Evolutionary conservation across 1,140 invertebrate species (phyloP).

Genomic region (Danaus plexippus): DNA sequence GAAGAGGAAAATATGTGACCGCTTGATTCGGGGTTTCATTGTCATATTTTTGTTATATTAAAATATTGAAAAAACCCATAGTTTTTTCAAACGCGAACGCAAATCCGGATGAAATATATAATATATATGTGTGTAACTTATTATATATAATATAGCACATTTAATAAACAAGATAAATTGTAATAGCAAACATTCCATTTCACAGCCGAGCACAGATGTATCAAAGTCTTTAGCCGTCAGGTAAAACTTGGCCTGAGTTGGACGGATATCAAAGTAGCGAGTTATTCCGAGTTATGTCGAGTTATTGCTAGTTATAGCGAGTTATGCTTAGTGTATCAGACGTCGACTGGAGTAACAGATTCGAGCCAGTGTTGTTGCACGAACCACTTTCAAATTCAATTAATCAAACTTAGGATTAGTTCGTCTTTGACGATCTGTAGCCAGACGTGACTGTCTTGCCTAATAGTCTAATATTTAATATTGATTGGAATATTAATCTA

Average conservation of each 20-base stretch:
- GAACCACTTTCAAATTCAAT: conserved; percentile 62
- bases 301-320: conserved; percentile 3
- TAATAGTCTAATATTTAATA: conserved; percentile 19
- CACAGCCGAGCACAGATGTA: conserved; percentile 19
- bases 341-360: conserved; percentile 56
- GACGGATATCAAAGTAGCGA: conserved; percentile 30
- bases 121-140: no score
- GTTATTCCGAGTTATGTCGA: background rate
- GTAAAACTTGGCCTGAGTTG: conserved; percentile 29
- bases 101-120: no score
- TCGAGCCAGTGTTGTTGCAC: conserved; percentile 42
- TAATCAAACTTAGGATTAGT: conserved; percentile 69
- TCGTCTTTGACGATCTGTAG: conserved; percentile 56
- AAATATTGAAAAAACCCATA: no score
- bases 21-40: no score
- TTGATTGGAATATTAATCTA: no score
- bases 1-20: no score
- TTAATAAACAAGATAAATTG: no score
- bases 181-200: conserved; percentile 8
- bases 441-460: conserved; percentile 55
- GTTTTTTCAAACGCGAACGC: no score
- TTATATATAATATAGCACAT: no score
- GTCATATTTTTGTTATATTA: no score
- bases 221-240: conserved; percentile 44
- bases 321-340: conserved; percentile 38